These are phyloP conservation scores for Lepidochitona cinerea DNA, from an alignment of 2,888 invertebrate genomes.

Conservation along the genomic window DNA sequence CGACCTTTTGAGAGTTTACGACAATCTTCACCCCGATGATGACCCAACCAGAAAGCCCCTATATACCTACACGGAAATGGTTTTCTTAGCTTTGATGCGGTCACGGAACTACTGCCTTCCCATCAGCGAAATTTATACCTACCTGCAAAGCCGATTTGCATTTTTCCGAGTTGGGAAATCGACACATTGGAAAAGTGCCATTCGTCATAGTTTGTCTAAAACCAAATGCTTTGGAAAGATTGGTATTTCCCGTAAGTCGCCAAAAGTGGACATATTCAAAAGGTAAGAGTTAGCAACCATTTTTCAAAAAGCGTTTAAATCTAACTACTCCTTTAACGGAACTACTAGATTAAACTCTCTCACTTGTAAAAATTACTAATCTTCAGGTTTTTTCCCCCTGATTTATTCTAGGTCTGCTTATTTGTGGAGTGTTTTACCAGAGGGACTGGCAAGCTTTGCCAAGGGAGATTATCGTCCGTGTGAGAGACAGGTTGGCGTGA, in stretches of 20 bases:
- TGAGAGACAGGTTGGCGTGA: not conserved
- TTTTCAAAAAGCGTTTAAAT: too few species aligned
- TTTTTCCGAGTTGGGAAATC: constrained; percentile 43
- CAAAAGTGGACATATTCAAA: too few species aligned
- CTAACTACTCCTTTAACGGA: too few species aligned
- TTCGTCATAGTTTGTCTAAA: constrained; percentile 52
- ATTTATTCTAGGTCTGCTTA: not conserved
- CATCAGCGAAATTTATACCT: constrained; percentile 22
- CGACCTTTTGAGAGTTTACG: not conserved
- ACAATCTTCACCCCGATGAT: not conserved
- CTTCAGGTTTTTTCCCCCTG: too few species aligned
- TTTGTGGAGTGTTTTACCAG: constrained; percentile 5
- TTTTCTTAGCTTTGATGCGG: constrained; percentile 9
- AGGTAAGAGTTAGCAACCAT: too few species aligned
- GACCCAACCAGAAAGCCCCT: not conserved
- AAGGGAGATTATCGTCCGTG: constrained; percentile 3
- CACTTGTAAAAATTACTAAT: too few species aligned
- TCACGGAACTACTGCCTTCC: constrained; percentile 12
- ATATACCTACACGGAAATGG: constrained; percentile 9
- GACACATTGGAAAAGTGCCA: constrained; percentile 52
- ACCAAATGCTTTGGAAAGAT: constrained; percentile 56
- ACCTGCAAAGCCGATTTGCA: constrained; percentile 44
- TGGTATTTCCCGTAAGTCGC: too few species aligned
- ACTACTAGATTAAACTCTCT: too few species aligned
- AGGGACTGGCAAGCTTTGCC: not conserved